phyloP scores from a whole-genome alignment of 2,113 vertebrate genomes.

The Oreocharis arfaki region DNA sequence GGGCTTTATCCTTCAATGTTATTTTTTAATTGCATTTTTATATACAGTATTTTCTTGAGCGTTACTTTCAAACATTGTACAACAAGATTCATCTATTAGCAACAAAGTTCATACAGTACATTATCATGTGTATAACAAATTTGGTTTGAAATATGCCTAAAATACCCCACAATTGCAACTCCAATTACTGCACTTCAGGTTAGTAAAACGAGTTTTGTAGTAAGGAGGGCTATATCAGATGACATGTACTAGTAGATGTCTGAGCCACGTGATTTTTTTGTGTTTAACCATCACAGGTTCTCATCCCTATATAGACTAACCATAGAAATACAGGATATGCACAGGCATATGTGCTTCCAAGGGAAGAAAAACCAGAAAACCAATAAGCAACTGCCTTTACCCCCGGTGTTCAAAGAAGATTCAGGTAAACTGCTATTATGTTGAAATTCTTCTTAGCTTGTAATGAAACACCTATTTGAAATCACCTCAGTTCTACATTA shows the following conservation, averaged over 20 bases:
- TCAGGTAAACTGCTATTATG: background rate
- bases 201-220: background rate
- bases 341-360: background rate
- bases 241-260: background rate
- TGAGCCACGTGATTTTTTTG: accelerated
- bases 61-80: background rate
- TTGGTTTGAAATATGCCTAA: background rate
- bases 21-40: background rate
- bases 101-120: background rate
- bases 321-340: background rate
- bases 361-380: background rate
- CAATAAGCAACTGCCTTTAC: background rate
- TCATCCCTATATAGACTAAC: background rate
- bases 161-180: background rate
- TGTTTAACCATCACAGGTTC: background rate
- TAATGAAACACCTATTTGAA: background rate
- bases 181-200: background rate
- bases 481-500: background rate
- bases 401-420: background rate
- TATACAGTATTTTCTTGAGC: background rate
- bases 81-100: background rate
- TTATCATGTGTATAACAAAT: accelerated
- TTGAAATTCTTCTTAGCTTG: background rate
- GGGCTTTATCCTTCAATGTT: background rate
- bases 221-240: background rate